Conservation (phyloP, 2,797 vertebrate species). For the Hylomyscus alleni region DNA sequence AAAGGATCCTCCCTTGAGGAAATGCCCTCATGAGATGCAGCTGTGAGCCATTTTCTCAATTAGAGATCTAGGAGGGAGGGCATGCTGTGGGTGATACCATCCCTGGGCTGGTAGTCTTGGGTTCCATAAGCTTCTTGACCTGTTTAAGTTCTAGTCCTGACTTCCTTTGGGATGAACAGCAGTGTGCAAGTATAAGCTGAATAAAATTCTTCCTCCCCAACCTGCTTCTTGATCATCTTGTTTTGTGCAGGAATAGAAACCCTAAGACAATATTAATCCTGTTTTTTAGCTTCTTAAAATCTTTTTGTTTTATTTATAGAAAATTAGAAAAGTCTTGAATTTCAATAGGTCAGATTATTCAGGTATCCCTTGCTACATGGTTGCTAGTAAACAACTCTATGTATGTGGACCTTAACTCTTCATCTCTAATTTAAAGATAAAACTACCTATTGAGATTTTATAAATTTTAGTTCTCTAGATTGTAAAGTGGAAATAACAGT, state of each 20-base stretch:
- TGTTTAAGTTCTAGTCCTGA: neutral
- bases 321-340: constrained; percentile 11
- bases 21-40: neutral
- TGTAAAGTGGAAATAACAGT: neutral
- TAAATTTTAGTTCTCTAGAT: neutral
- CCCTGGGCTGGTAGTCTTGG: neutral
- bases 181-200: neutral
- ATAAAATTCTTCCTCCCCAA: neutral
- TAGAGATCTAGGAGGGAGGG: neutral
- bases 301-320: neutral
- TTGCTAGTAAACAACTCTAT: neutral
- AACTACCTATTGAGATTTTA: neutral
- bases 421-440: neutral
- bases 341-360: constrained; percentile 34
- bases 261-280: neutral
- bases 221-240: neutral
- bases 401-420: neutral
- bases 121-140: neutral
- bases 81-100: neutral
- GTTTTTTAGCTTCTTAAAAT: neutral
- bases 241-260: neutral
- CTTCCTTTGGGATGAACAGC: neutral
- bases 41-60: neutral
- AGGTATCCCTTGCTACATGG: neutral
- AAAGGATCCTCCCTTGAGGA: neutral